Evolutionary conservation across 2,888 invertebrate species (phyloP), one percentile per base, ranked within the genome.

Genomic region (Horisme vitalbata): DNA sequence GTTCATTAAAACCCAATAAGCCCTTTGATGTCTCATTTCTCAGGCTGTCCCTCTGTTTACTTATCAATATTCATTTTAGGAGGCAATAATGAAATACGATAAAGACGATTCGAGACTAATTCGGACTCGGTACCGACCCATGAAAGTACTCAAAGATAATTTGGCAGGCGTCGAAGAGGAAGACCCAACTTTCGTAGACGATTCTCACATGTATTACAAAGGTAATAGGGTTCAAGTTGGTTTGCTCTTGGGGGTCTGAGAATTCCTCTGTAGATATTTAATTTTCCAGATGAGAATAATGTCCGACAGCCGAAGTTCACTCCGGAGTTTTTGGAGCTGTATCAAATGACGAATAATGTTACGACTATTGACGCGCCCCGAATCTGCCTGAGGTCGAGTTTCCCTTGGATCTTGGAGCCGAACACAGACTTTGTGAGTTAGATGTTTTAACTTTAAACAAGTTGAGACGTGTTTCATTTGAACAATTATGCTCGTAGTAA

Each of bases 331-430:
- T 63, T 88, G 53, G 79, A 83, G 46, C 59, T 88, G 41, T 89
- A 89, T 63, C 65, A 73, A 53, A 63, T 87, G 56, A 71, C 84
- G 6, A 64, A 60, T 26, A 87, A 89, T 45, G 84, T 88, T 14
- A 87, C 87, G 5, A 86, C 83, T 31, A 70, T 87, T 33, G 79
- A 86, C 24, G 61, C 68, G 23, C 88, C 88, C 3, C 73, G 71
- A 23, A 82, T 90, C 32, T 86, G 83, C 55, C 61, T 90, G 15
- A 78, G 75, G 24, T 68, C 83, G 3, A 79, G 62, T 11, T 90
- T 90, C 50, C 90, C 90, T 4, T 91, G 90, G 88, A 89, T 91
- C 52, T 63, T 91, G 49, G 82, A 83, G 52, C 87, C 90, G 1
- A 68, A 91, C 50, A 87, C 90, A 11, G 71, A 74, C 47, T 83